Evolutionary conservation across 92 coral and sea anemone genomes (phyloP).

Genomic region (Epizoanthus rinbou): DNA sequence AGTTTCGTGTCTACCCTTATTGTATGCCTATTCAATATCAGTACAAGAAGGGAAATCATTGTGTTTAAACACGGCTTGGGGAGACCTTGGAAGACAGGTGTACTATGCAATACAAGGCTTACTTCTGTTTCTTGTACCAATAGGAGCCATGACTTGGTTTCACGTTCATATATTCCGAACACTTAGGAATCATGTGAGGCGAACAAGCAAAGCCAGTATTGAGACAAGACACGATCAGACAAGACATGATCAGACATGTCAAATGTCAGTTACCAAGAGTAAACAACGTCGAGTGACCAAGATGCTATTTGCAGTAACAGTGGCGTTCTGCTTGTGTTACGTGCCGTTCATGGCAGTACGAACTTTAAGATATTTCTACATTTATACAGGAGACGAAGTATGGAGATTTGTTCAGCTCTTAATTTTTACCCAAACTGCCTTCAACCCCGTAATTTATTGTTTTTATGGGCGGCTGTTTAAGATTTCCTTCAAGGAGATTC

Average conservation of each 20-base stretch:
- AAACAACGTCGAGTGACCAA: slow-evolving; percentile 71
- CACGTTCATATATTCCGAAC: slow-evolving; percentile 69
- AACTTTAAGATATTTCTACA: slow-evolving; percentile 65
- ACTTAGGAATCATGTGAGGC: slow-evolving; percentile 47
- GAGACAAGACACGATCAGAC: background rate
- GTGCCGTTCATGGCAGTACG: slow-evolving; percentile 74
- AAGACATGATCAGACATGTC: background rate
- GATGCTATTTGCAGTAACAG: slow-evolving; percentile 77
- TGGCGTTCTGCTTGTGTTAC: slow-evolving; percentile 73
- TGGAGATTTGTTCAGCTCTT: slow-evolving; percentile 80
- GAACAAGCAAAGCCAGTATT: slow-evolving; percentile 27
- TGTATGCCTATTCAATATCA: slow-evolving; percentile 75
- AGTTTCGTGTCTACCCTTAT: slow-evolving; percentile 68
- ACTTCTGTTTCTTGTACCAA: slow-evolving; percentile 66
- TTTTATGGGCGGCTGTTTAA: slow-evolving; percentile 80
- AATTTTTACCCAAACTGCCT: slow-evolving; percentile 84
- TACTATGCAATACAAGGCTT: slow-evolving; percentile 86
- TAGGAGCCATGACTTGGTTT: slow-evolving; percentile 69
- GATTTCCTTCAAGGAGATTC: slow-evolving; percentile 61
- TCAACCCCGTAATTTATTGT: slow-evolving; percentile 81
- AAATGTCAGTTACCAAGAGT: slow-evolving; percentile 6
- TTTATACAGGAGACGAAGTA: slow-evolving; percentile 56
- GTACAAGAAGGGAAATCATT: slow-evolving; percentile 43
- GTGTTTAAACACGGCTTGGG: slow-evolving; percentile 81
- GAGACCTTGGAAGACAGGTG: slow-evolving; percentile 74